A percentile compares a stretch with the other conserved stretches of the same genome.
Evolutionary conservation across 2,113 vertebrate genomes (phyloP).

Genomic region (Diphyllodes magnificus): DNA sequence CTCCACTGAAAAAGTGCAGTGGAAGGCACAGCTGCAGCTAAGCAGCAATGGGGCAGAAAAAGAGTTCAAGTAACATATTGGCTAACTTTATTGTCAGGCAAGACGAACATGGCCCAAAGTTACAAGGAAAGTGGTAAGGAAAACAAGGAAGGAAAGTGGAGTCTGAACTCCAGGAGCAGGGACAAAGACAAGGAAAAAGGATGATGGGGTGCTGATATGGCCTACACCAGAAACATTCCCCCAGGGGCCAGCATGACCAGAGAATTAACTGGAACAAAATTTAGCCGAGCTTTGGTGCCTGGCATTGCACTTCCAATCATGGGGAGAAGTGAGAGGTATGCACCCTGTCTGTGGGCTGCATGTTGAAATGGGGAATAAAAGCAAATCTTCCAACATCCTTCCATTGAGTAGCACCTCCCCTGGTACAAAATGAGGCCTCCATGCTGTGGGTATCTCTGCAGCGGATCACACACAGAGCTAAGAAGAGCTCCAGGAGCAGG

Average conservation of each 20-base stretch:
- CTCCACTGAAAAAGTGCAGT: neutral
- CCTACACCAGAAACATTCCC: neutral
- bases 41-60: neutral
- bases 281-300: neutral
- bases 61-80: neutral
- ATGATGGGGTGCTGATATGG: neutral
- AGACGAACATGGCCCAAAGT: neutral
- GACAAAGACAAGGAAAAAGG: neutral
- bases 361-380: neutral
- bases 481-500: neutral
- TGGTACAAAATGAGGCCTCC: no score
- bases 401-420: neutral
- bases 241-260: neutral
- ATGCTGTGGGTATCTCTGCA: neutral
- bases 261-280: neutral
- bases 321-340: neutral
- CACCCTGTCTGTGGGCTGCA: neutral
- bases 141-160: neutral
- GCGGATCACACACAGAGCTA: neutral
- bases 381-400: neutral
- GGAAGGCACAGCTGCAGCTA: slow-evolving; percentile 1
- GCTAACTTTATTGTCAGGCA: neutral
- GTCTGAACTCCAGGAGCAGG: neutral
- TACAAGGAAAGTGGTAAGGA: neutral
- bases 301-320: neutral